Base-by-base conservation (phyloP, 2,797 vertebrate genomes). In the Meriones psammophilus region DNA sequence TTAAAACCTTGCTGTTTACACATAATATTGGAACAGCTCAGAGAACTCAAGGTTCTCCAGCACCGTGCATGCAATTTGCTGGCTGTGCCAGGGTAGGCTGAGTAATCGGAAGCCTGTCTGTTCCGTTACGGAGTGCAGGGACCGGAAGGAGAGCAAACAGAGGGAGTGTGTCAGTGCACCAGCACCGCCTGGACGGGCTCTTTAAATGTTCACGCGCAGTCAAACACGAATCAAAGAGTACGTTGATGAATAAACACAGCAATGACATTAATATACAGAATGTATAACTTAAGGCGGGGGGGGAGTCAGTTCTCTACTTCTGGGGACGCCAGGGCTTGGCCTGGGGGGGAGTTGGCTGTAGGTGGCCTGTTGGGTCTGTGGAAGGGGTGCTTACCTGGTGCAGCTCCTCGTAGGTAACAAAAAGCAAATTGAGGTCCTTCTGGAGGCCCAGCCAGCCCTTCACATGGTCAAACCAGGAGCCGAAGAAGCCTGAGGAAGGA, bases 381-480 rank as follows among this genome's bases (percentile, higher is more conserved):
- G 42, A 26, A 74, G 0, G 0, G 22, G 17, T 17, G 17, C 96
- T 97, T 98, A 99, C 99, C 99, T 98, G 91, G 15, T 98, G 98
- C 98, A 99, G 98, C 83, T 99, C 99, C 97, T 99, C 99, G 1
- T 99, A 99, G 54, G 99, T 99, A 95, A 99, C 28, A 3, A 98
- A 99, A 83, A 99, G 96, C 95, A 99, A 97, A 96, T 98, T 98
- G 74, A 98, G 94, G 86, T 98, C 6, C 3, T 98, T 94, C 66
- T 83, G 96, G 94, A 99, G 98, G 89, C 95, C 73, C 83, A 99
- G 98, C 99, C 99, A 99, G 66, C 99, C 99, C 89, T 98, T 99
- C 86, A 99, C 26, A 0, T 99, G 99, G 60, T 99, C 98, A 86
- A 99, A 99, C 99, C 99, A 99, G 84, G 99, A 99, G 36, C 99